Conservation (phyloP, 2,888 invertebrate genomes). For the Ophion slaviceki region DNA sequence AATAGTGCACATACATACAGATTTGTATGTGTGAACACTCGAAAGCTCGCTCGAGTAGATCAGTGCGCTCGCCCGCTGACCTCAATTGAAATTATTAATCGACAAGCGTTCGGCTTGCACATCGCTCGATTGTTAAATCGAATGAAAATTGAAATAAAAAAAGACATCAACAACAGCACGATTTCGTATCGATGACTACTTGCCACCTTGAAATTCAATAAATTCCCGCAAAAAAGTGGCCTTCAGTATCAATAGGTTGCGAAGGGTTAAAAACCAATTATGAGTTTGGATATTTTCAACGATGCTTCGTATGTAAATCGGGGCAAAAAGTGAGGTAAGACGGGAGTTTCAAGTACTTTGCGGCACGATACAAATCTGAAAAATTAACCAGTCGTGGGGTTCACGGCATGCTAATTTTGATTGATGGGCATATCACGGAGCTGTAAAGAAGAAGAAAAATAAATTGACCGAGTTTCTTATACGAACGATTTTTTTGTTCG, state of each 20-base stretch:
- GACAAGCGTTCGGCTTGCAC: slow-evolving; percentile 22
- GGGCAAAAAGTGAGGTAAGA: neutral
- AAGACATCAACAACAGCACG: neutral
- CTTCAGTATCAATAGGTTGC: neutral
- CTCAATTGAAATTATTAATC: slow-evolving; percentile 48
- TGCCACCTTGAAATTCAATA: neutral
- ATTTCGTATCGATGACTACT: neutral
- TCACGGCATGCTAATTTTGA: neutral
- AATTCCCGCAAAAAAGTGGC: neutral
- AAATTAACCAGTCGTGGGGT: neutral
- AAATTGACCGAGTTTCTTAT: no score
- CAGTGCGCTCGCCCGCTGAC: slow-evolving; percentile 43
- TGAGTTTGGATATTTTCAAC: neutral
- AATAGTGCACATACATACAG: neutral
- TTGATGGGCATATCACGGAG: neutral
- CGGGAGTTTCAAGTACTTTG: neutral
- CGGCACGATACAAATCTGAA: neutral
- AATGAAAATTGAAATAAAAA: slow-evolving; percentile 18
- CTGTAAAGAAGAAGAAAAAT: no score
- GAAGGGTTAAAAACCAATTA: neutral
- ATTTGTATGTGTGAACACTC: slow-evolving; percentile 18
- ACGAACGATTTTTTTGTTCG: no score
- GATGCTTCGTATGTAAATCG: neutral
- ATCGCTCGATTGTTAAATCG: slow-evolving; percentile 11
- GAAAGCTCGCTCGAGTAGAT: slow-evolving; percentile 48